Conservation (phyloP, 2,113 vertebrate species). For the Vanacampus margaritifer region DNA sequence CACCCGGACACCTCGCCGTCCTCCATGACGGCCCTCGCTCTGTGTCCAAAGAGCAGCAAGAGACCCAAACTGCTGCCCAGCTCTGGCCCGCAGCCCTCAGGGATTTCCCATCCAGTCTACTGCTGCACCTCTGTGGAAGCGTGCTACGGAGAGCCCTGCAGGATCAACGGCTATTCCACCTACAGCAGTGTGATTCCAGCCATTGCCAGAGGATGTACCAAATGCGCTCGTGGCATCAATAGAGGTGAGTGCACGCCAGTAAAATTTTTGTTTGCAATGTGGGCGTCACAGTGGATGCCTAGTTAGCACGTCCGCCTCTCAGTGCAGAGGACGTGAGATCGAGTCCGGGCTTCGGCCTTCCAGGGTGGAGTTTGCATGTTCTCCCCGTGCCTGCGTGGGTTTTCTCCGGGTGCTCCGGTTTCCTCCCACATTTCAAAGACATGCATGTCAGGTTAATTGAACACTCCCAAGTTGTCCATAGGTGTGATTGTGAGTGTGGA, state of each 20-base stretch:
- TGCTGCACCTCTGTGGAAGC: constrained; percentile 81
- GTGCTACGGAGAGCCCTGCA: constrained; percentile 82
- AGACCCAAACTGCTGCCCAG: constrained; percentile 79
- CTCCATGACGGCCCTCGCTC: constrained; percentile 73
- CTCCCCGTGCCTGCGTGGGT: too few species aligned
- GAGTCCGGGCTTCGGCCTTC: too few species aligned
- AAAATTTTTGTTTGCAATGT: background rate
- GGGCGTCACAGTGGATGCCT: too few species aligned
- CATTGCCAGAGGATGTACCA: constrained; percentile 73
- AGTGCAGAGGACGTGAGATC: too few species aligned
- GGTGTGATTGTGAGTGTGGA: too few species aligned
- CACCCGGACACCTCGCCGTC: constrained; percentile 69
- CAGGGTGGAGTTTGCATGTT: too few species aligned
- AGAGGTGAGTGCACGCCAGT: constrained; percentile 74
- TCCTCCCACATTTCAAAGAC: too few species aligned
- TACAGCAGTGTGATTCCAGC: constrained; percentile 79
- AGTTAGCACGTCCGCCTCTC: too few species aligned
- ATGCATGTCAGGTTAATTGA: too few species aligned
- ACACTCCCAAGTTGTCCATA: too few species aligned
- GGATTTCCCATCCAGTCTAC: constrained; percentile 85
- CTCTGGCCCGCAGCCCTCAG: constrained; percentile 75
- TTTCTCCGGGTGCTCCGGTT: too few species aligned
- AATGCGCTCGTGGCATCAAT: constrained; percentile 82
- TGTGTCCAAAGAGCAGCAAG: constrained; percentile 71
- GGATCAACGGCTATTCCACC: constrained; percentile 74